Conservation (phyloP, 2,888 invertebrate genomes). For the Plagiodera versicolora region DNA sequence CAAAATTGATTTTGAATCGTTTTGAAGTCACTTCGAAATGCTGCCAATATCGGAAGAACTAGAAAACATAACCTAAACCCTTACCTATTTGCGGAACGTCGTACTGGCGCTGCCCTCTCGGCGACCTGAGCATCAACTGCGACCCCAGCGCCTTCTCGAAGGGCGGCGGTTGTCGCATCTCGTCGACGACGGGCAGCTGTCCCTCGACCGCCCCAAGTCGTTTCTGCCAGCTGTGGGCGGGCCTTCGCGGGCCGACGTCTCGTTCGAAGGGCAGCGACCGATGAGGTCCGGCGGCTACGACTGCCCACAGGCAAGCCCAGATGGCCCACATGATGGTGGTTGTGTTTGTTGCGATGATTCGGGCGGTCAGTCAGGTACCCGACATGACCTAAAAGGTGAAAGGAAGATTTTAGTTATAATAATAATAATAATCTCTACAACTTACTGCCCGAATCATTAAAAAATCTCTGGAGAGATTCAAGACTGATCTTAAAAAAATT, state of each 20-base stretch:
- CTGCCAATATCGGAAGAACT: too few species aligned
- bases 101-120: slow-evolving; percentile 75
- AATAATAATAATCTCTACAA: too few species aligned
- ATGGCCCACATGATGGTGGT: slow-evolving; percentile 37
- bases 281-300: slow-evolving; percentile 54
- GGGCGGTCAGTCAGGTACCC: slow-evolving; percentile 16
- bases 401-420: too few species aligned
- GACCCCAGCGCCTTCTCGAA: slow-evolving; percentile 47
- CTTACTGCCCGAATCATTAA: too few species aligned
- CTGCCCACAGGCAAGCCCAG: slow-evolving; percentile 48
- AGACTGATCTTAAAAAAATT: too few species aligned
- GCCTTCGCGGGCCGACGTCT: slow-evolving; percentile 40
- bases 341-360: neutral
- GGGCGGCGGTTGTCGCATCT: slow-evolving; percentile 52
- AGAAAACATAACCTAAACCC: too few species aligned
- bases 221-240: slow-evolving; percentile 38
- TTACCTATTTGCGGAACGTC: slow-evolving; percentile 86
- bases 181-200: slow-evolving; percentile 30
- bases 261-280: slow-evolving; percentile 50
- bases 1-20: too few species aligned
- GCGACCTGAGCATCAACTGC: slow-evolving; percentile 77
- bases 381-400: slow-evolving; percentile 12
- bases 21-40: too few species aligned
- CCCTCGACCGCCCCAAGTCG: slow-evolving; percentile 38
- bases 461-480: too few species aligned